These are phyloP conservation scores for Ameiurus melas DNA, from an alignment of 2,113 vertebrate species.

Conservation along the genomic window DNA sequence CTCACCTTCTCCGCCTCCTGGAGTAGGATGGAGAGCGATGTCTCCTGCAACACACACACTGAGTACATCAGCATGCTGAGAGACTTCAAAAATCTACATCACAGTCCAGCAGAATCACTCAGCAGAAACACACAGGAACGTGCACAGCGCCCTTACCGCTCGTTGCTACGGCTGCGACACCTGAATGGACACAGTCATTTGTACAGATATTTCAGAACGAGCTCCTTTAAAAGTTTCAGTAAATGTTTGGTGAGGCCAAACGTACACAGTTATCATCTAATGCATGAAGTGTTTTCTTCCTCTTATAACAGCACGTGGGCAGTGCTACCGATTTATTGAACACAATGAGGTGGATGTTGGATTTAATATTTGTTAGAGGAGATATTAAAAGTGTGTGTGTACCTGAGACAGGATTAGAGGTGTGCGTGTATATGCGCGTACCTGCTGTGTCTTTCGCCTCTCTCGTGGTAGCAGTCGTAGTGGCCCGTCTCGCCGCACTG, in stretches of 20 bases:
- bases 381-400: neutral
- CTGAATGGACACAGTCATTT: neutral
- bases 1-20: slow-evolving; percentile 75
- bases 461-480: slow-evolving; percentile 79
- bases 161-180: slow-evolving; percentile 73
- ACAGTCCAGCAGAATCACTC: neutral
- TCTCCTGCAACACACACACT: slow-evolving; percentile 57
- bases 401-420: no score
- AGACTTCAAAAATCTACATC: neutral
- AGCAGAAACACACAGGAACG: neutral
- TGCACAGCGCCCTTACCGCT: slow-evolving; percentile 60
- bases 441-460: slow-evolving; percentile 74
- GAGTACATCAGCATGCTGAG: neutral
- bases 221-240: neutral
- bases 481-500: slow-evolving; percentile 80
- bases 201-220: neutral
- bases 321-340: neutral
- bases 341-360: neutral
- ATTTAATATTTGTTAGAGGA: neutral
- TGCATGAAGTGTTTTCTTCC: neutral
- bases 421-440: slow-evolving; percentile 16
- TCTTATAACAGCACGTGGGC: neutral
- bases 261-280: no score
- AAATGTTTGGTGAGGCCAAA: no score
- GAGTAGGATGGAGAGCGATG: slow-evolving; percentile 75